Evolutionary conservation across 2,888 invertebrate species (phyloP).

Genomic region (Xestia c-nigrum): DNA sequence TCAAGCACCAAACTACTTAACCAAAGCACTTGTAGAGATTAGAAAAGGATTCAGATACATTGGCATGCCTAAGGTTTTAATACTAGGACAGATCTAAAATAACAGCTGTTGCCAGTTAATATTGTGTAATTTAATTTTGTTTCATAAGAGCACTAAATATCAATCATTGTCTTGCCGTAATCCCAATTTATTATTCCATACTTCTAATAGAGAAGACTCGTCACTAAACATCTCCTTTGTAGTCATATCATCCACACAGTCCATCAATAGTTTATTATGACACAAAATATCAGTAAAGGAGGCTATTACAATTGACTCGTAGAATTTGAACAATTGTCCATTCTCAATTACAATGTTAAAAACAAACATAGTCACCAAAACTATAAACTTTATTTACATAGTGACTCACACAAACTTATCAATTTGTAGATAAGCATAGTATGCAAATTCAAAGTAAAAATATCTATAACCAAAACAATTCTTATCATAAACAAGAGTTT

Average conservation of each 20-base stretch:
- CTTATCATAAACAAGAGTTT: conserved; percentile 20
- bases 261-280: too few species aligned
- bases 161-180: neutral
- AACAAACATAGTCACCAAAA: conserved; percentile 12
- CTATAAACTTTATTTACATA: conserved; percentile 32
- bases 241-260: neutral
- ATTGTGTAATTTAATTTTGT: too few species aligned
- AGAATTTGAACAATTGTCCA: neutral
- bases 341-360: conserved; percentile 14
- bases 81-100: too few species aligned
- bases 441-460: conserved; percentile 23
- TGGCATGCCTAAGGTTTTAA: too few species aligned
- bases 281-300: neutral
- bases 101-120: too few species aligned
- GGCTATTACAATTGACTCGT: neutral
- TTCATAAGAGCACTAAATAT: neutral
- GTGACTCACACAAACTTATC: conserved; percentile 49
- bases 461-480: conserved; percentile 33
- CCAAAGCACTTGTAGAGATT: too few species aligned
- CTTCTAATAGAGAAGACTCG: too few species aligned
- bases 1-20: too few species aligned
- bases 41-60: too few species aligned
- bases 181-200: too few species aligned
- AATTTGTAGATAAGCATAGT: conserved; percentile 18
- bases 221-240: neutral